A percentile compares a stretch with the other conserved stretches of the same genome.
Evolutionary conservation across 2,113 vertebrate genomes (phyloP).

Genomic region (Oenanthe melanoleuca): DNA sequence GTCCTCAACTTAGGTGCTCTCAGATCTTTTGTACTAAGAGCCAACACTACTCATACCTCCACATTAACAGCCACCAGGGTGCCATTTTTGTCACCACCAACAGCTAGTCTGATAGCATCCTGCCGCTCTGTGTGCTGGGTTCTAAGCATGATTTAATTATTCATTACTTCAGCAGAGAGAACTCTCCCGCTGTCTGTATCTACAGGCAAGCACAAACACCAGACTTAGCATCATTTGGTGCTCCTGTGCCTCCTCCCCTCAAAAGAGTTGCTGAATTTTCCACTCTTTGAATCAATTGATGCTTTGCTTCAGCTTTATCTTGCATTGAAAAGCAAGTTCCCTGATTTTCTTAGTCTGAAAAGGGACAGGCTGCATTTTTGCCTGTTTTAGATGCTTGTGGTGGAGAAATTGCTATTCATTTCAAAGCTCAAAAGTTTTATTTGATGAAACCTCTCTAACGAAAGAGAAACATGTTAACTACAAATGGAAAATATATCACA

Average conservation of each 20-base stretch:
- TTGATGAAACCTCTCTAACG: neutral
- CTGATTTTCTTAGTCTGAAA: neutral
- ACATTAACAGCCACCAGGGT: neutral
- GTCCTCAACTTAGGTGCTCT: neutral
- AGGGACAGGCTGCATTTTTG: neutral
- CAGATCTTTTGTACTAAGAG: neutral
- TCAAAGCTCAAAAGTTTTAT: neutral
- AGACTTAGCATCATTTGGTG: neutral
- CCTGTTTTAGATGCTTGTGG: neutral
- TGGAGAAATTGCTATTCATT: neutral
- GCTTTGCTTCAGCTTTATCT: conserved; percentile 7
- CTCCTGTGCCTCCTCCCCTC: neutral
- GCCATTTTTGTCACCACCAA: neutral
- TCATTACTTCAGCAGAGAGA: neutral
- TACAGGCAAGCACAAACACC: neutral
- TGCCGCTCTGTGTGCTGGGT: neutral
- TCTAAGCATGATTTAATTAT: conserved; percentile 49
- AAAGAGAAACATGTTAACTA: neutral
- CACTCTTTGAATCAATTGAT: neutral
- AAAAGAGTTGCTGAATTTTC: neutral
- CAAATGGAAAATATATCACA: neutral
- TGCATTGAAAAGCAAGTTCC: neutral
- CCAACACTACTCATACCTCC: neutral
- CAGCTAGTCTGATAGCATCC: neutral
- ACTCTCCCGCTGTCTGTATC: conserved; percentile 5